Evolutionary conservation across 2,113 vertebrate genomes (phyloP).

Genomic region (Psilopogon haemacephalus): DNA sequence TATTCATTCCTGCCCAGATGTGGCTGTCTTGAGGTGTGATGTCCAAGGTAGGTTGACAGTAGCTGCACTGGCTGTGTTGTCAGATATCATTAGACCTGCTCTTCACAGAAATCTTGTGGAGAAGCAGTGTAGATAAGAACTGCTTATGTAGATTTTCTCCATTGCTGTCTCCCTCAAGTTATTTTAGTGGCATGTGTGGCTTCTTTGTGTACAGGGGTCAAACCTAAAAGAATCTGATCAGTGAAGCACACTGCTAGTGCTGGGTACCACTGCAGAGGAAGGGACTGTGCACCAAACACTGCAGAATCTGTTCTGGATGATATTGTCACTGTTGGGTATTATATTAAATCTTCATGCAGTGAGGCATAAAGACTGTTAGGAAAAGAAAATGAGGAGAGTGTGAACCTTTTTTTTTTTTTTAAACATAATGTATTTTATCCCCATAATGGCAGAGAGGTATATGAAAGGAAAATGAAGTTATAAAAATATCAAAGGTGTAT

Average conservation of each 20-base stretch:
- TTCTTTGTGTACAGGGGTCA: not conserved
- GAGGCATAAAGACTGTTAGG: not conserved
- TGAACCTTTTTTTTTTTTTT: not conserved
- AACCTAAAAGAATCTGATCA: not conserved
- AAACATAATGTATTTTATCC: not conserved
- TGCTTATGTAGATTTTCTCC: not conserved
- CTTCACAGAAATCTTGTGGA: not conserved
- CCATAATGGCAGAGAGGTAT: not conserved
- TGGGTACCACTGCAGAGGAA: not conserved
- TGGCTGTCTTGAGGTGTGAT: not conserved
- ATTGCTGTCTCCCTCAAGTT: not conserved
- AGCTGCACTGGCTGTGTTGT: fast-evolving
- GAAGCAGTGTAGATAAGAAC: not conserved
- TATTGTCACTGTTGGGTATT: not conserved
- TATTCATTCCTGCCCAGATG: not conserved
- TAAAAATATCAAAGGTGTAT: not conserved
- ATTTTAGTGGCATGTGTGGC: not conserved
- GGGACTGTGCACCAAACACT: not conserved
- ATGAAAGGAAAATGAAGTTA: not conserved
- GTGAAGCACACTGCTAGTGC: not conserved
- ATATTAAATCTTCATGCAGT: not conserved
- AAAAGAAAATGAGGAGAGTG: not conserved
- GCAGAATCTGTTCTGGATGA: not conserved
- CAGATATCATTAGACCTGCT: not conserved
- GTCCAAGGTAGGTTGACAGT: not conserved